phyloP scores from a whole-genome alignment of 2,113 vertebrate species.

The Ursus arctos region DNA sequence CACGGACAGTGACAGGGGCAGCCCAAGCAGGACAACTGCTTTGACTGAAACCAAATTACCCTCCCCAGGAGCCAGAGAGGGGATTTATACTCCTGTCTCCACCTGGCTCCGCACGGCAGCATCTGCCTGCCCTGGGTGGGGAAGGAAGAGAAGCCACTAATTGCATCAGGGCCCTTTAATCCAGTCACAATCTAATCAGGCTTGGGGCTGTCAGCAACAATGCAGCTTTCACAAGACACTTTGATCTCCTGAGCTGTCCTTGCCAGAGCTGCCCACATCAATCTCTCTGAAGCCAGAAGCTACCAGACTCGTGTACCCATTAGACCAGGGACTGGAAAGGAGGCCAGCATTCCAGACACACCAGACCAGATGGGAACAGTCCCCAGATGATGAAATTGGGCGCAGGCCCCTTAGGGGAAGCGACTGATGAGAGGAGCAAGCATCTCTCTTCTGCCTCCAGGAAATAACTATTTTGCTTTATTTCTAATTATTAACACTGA shows the following conservation, averaged over 20 bases:
- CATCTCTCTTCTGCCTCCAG: neutral
- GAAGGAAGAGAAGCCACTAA: neutral
- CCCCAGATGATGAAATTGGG: neutral
- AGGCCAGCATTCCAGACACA: neutral
- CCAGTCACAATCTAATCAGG: constrained; percentile 36
- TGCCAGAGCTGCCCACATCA: neutral
- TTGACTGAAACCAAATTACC: constrained; percentile 29
- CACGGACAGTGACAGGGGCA: neutral
- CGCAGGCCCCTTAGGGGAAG: neutral
- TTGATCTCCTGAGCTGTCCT: constrained; percentile 34
- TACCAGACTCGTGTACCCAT: neutral
- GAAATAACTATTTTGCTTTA: neutral
- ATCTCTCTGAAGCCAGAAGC: constrained; percentile 21
- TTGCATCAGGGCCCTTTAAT: constrained; percentile 7
- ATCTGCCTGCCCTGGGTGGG: neutral
- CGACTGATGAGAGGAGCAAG: neutral
- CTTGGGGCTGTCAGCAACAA: neutral
- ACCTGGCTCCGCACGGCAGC: neutral
- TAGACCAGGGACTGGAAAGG: neutral
- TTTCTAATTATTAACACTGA: neutral
- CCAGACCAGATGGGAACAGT: neutral
- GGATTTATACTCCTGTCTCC: neutral
- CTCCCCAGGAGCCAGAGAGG: neutral
- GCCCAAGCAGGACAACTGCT: neutral
- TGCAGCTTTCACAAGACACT: constrained; percentile 1